Evolutionary conservation across 64 coral and sea anemone genomes (phyloP).

Genomic region (Montipora foliosa): DNA sequence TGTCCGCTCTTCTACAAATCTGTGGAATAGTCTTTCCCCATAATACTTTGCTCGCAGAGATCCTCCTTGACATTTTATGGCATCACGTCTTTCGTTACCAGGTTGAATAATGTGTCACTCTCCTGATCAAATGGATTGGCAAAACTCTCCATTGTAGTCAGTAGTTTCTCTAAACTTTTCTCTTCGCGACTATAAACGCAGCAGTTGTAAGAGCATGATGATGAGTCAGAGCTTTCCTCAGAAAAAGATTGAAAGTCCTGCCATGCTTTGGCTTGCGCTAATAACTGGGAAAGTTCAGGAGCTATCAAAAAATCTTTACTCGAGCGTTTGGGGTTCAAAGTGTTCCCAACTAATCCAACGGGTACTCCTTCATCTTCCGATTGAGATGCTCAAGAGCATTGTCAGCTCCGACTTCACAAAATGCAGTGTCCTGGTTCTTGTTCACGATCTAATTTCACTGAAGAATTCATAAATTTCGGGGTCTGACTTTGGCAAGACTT

Average conservation of each 20-base stretch:
- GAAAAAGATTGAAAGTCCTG: background rate
- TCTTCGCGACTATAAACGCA: no score
- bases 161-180: background rate
- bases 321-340: conserved; percentile 4
- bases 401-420: conserved; percentile 3
- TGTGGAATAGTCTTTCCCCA: conserved; percentile 4
- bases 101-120: conserved; percentile 21
- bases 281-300: conserved; percentile 11
- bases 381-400: conserved; percentile 32
- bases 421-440: background rate
- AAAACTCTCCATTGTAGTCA: conserved; percentile 21
- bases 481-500: background rate
- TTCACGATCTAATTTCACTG: background rate
- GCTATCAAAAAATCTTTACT: conserved; percentile 10
- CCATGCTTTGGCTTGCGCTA: conserved; percentile 12
- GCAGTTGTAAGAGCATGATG: conserved; percentile 20
- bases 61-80: conserved; percentile 17
- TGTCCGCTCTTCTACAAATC: conserved; percentile 39
- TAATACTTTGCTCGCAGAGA: conserved; percentile 19
- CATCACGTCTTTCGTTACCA: conserved; percentile 10
- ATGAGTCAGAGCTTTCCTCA: background rate
- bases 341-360: conserved; percentile 19
- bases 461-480: background rate
- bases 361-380: conserved; percentile 43
- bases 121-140: conserved; percentile 18